Evolutionary conservation across 2,888 invertebrate genomes (phyloP), one percentile per base, ranked within the genome.

Genomic region (Polia nebulosa): DNA sequence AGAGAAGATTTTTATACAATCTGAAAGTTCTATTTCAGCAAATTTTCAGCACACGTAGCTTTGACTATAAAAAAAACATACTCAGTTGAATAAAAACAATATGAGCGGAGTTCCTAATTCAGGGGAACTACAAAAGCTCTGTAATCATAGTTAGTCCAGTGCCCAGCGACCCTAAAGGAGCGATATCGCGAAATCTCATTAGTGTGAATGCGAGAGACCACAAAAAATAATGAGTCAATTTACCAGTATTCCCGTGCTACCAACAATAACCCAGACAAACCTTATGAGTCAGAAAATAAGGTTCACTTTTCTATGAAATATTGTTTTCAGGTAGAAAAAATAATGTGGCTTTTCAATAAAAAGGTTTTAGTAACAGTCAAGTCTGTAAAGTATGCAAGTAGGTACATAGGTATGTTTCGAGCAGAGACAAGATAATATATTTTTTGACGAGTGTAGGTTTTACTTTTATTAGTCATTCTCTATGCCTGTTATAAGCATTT

Each of bases 171-270:
- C 80, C 64, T 76, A 68, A 76, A 36, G 63, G 75, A 83, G 68
- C 57, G 78, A 78, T 89, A 90, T 90, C 89, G 84, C 86, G 80
- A 88, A 91, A 91, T 90, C 92, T 92, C 92, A 92, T 92, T 92
- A 92, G 89, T 79, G 80, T 52, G 83, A 89, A 90, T 86, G 89
- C 84, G 89, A 87, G 84, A 80, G 86, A 84, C 88, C 86, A 90
- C 92, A 91, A 91, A 92, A 92, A 92, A 92, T 91, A 92, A 92
- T 90, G 91, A 90, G 87, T 85, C 87, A 82, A 88, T 72, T 78
- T 69, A 66, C 79, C 83, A 75, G 1, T 59, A 52, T 41, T 45
- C 53, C 62, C 62, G 1, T 71, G 49, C 55, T 39, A 25, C n/a
- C 8, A 15, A 47, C 25, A 27, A 36, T 17, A 27, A 58, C 29